These are phyloP conservation scores for Melanocharis versteri DNA, from an alignment of 2,113 vertebrate species.

Conservation along the genomic window DNA sequence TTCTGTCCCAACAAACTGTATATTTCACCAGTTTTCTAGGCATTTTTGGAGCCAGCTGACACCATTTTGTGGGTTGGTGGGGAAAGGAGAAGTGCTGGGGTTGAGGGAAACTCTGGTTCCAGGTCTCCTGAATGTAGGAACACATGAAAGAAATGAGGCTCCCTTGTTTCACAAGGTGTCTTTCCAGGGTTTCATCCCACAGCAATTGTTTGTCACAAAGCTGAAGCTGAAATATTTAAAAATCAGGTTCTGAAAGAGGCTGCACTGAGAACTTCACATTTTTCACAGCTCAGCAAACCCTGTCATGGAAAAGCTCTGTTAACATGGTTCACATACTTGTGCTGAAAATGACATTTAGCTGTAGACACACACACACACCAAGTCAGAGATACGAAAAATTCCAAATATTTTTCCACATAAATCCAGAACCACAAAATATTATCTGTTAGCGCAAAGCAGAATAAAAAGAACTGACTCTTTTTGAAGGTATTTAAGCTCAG, in stretches of 20 bases:
- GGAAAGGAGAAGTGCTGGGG: not conserved
- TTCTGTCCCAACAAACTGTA: fast-evolving
- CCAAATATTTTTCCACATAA: slow-evolving; percentile 8
- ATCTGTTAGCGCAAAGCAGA: not conserved
- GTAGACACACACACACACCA: not conserved
- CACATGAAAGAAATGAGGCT: not conserved
- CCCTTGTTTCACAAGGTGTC: not conserved
- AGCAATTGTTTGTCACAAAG: not conserved
- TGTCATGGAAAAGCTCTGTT: not conserved
- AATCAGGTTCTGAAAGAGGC: not conserved
- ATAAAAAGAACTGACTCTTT: not conserved
- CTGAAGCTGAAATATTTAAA: not conserved
- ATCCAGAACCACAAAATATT: not conserved
- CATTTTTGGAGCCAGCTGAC: not conserved
- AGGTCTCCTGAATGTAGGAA: not conserved
- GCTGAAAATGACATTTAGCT: slow-evolving; percentile 18
- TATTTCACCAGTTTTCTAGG: not conserved
- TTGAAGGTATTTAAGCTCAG: slow-evolving; percentile 22
- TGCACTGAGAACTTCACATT: not conserved
- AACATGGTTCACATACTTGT: not conserved
- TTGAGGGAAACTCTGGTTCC: not conserved
- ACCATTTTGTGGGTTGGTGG: not conserved
- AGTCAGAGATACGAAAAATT: not conserved
- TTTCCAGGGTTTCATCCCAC: not conserved
- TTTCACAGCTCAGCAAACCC: slow-evolving; percentile 33